These are phyloP conservation scores for Zele albiditarsus DNA, from an alignment of 2,888 invertebrate genomes.

Conservation along the genomic window DNA sequence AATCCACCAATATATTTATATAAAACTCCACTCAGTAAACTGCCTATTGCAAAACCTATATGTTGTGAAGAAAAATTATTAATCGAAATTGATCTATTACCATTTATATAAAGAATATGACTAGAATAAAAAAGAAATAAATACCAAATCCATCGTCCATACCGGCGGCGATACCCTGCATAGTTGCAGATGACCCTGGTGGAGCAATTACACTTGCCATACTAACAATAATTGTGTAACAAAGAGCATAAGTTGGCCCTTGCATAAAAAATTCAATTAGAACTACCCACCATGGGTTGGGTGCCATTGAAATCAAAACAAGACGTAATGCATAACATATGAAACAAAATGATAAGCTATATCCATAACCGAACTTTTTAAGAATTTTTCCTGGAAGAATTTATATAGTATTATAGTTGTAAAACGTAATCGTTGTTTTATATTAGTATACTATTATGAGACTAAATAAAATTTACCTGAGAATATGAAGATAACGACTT, in stretches of 20 bases:
- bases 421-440: neutral
- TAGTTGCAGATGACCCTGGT: constrained; percentile 86
- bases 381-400: constrained; percentile 81
- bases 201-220: constrained; percentile 76
- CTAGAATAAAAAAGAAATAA: constrained; percentile 22
- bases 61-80: too few relatives aligned
- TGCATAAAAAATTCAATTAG: constrained; percentile 87
- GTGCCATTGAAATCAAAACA: constrained; percentile 83
- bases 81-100: neutral
- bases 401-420: neutral
- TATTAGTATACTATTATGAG: neutral
- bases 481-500: constrained; percentile 84
- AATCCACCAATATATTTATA: constrained; percentile 80
- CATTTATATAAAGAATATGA: neutral
- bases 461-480: constrained; percentile 75
- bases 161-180: constrained; percentile 90
- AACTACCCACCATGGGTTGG: constrained; percentile 88
- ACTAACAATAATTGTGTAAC: constrained; percentile 86
- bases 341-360: constrained; percentile 85
- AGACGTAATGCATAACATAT: constrained; percentile 84
- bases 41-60: constrained; percentile 84
- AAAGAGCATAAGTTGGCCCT: constrained; percentile 90
- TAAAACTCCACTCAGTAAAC: constrained; percentile 82
- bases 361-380: constrained; percentile 84
- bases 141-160: constrained; percentile 89